Conservation (phyloP, 2,113 vertebrate genomes). For the Neotragus pygmaeus region DNA sequence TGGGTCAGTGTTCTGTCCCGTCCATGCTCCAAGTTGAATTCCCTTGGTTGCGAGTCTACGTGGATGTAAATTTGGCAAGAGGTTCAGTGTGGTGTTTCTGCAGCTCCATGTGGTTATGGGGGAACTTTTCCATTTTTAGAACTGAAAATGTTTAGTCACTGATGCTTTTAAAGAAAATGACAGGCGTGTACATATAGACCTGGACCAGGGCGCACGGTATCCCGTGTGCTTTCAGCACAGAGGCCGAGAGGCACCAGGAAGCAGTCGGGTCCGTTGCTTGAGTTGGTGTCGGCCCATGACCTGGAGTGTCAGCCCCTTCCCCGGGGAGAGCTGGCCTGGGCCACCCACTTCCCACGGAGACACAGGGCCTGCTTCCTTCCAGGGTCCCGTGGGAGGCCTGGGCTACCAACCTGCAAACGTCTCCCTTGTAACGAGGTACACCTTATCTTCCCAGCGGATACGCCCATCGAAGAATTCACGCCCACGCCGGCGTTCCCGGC, state of each 20-base stretch:
- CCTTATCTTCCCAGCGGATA: conserved; percentile 88
- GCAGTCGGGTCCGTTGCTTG: rapidly evolving
- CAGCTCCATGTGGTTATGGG: conserved; percentile 41
- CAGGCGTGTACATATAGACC: conserved; percentile 23
- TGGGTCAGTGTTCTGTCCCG: neutral
- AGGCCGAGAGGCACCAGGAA: neutral
- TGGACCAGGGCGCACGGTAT: neutral
- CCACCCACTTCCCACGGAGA: neutral
- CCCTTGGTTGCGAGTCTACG: neutral
- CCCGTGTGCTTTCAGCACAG: neutral
- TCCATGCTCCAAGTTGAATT: neutral
- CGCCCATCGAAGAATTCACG: conserved; percentile 98
- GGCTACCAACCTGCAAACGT: neutral
- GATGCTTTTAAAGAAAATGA: conserved; percentile 69
- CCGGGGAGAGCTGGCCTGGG: neutral
- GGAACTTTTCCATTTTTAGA: conserved; percentile 72
- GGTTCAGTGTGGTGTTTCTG: neutral
- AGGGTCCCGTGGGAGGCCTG: neutral
- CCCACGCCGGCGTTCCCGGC: conserved; percentile 98
- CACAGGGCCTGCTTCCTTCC: neutral
- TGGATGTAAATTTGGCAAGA: neutral
- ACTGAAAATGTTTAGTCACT: conserved; percentile 74
- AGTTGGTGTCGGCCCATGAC: rapidly evolving
- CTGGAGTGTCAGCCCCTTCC: neutral
- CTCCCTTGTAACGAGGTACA: conserved; percentile 30